phyloP scores from a whole-genome alignment of 2,888 invertebrate species.

The Carabus problematicus region DNA sequence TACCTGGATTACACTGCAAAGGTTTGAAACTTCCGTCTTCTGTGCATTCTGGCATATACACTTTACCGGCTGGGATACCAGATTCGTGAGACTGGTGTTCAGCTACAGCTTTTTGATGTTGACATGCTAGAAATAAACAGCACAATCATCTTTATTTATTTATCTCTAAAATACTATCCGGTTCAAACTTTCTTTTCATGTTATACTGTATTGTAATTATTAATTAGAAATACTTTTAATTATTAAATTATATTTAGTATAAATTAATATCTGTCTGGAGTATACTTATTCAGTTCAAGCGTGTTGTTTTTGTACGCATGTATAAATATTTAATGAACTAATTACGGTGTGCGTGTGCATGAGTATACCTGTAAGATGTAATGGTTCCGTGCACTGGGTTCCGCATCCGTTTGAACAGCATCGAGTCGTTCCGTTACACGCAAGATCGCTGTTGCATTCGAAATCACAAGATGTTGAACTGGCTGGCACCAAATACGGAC shows the following conservation, averaged over 20 bases:
- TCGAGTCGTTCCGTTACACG: slow-evolving; percentile 73
- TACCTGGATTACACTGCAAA: slow-evolving; percentile 76
- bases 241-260: not conserved
- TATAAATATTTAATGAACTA: slow-evolving; percentile 4
- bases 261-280: not conserved
- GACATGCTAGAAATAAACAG: slow-evolving; percentile 63
- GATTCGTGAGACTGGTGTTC: slow-evolving; percentile 73
- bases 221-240: not conserved
- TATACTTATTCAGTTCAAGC: not conserved
- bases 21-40: slow-evolving; percentile 72
- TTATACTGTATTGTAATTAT: not conserved
- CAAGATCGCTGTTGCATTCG: slow-evolving; percentile 78
- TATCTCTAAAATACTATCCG: no score
- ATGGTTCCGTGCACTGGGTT: slow-evolving; percentile 77
- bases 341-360: slow-evolving; percentile 54
- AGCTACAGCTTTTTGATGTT: slow-evolving; percentile 64
- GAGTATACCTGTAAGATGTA: slow-evolving; percentile 67
- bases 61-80: slow-evolving; percentile 77
- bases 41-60: slow-evolving; percentile 77
- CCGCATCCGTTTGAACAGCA: slow-evolving; percentile 91
- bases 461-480: slow-evolving; percentile 74
- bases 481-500: slow-evolving; percentile 80
- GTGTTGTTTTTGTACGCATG: not conserved
- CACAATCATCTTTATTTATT: no score
- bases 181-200: not conserved